Percentiles rank a stretch among this genome's conserved stretches.
These are phyloP conservation scores for Protaetia brevitarsis DNA, from an alignment of 1,140 invertebrate species.

Conservation along the genomic window DNA sequence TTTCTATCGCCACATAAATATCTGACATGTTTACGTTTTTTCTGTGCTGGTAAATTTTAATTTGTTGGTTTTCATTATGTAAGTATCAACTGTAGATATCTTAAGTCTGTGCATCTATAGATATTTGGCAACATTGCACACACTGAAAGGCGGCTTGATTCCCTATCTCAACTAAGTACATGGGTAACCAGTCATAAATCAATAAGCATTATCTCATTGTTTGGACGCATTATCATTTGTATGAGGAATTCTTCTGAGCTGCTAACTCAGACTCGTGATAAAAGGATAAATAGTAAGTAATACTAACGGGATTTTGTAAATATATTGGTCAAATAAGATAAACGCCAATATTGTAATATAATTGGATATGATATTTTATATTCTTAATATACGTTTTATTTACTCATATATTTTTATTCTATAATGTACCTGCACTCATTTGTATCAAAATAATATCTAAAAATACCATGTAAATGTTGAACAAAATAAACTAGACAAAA, in stretches of 20 bases:
- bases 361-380: background rate
- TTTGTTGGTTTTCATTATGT: background rate
- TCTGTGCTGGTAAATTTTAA: background rate
- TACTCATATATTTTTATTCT: too few species aligned
- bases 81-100: background rate
- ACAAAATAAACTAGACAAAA: too few species aligned
- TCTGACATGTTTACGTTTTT: too few species aligned
- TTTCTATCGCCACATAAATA: too few species aligned
- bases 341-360: background rate
- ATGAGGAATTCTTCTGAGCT: background rate
- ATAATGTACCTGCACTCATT: too few species aligned
- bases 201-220: conserved; percentile 2
- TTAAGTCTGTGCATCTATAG: background rate
- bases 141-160: background rate
- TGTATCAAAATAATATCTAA: too few species aligned
- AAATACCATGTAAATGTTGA: too few species aligned
- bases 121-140: background rate
- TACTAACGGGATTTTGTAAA: background rate
- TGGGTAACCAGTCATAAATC: background rate
- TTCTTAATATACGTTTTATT: background rate
- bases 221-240: conserved; percentile 1
- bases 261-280: background rate
- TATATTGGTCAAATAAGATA: conserved; percentile 11
- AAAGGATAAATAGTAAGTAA: background rate
- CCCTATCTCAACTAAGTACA: background rate